Conservation (phyloP, 2,797 vertebrate species). For the Tiaroga cobitis region DNA sequence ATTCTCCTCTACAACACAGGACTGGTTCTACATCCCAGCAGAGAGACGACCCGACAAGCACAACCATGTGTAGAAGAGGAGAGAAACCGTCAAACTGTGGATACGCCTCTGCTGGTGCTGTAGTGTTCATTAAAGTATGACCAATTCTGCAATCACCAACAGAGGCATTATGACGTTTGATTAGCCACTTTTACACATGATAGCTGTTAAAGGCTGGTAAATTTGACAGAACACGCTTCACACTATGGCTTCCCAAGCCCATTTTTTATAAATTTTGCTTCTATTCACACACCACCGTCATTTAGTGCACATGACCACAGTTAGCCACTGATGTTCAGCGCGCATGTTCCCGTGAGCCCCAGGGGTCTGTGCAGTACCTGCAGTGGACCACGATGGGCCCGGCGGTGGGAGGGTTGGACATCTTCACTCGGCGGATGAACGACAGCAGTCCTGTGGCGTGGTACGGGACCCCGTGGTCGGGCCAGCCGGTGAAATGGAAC, state of each 20-base stretch:
- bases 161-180: neutral
- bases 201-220: neutral
- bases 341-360: neutral
- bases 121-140: neutral
- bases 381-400: conserved; percentile 98
- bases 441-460: conserved; percentile 98
- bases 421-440: conserved; percentile 96
- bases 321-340: too few relatives aligned
- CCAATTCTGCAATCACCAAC: neutral
- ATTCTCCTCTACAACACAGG: neutral
- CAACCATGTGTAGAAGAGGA: neutral
- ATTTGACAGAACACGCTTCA: neutral
- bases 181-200: neutral
- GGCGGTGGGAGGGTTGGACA: conserved; percentile 95
- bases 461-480: conserved; percentile 98
- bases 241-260: neutral
- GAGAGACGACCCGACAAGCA: neutral
- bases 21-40: neutral
- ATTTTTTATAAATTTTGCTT: neutral
- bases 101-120: neutral
- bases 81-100: neutral
- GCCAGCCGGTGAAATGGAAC: conserved; percentile 99
- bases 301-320: neutral
- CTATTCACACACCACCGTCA: neutral
- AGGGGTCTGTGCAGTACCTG: conserved; percentile 79